Evolutionary conservation across 2,888 invertebrate species (phyloP).

Genomic region (Shargacucullia verbasci): DNA sequence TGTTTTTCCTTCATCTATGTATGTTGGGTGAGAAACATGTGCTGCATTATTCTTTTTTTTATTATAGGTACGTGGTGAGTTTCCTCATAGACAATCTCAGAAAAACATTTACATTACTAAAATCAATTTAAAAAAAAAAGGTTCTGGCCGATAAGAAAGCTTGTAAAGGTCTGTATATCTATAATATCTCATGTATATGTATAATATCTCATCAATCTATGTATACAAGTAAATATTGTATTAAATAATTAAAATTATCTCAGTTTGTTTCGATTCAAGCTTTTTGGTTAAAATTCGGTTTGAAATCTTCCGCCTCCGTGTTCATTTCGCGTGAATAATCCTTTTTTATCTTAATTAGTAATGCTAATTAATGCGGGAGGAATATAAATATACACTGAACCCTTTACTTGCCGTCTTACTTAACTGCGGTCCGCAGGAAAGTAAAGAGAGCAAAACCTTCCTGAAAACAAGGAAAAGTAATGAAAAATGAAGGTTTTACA

Average conservation of each 20-base stretch:
- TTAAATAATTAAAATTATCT: constrained; percentile 13
- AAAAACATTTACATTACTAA: no score
- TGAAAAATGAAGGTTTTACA: constrained; percentile 1
- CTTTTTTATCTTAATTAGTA: constrained; percentile 49
- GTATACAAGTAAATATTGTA: constrained; percentile 1
- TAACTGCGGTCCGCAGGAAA: constrained; percentile 4
- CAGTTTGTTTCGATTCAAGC: constrained; percentile 15
- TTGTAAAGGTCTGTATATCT: no score
- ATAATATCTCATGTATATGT: no score
- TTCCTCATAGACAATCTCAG: no score
- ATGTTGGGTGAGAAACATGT: no score
- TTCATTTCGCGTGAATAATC: constrained; percentile 35
- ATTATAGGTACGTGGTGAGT: no score
- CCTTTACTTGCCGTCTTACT: constrained; percentile 33
- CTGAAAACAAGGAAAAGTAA: constrained; percentile 23
- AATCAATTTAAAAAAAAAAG: no score
- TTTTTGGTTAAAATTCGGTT: constrained; percentile 22
- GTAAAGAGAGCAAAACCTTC: constrained; percentile 8
- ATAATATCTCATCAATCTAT: not conserved
- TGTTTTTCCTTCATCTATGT: no score
- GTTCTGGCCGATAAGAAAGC: no score
- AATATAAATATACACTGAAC: constrained; percentile 48
- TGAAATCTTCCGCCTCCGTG: constrained; percentile 27
- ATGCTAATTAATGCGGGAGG: constrained; percentile 42
- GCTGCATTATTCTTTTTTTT: no score